phyloP scores from a whole-genome alignment of 2,113 vertebrate genomes.

The Pachypanchax playfairii region DNA sequence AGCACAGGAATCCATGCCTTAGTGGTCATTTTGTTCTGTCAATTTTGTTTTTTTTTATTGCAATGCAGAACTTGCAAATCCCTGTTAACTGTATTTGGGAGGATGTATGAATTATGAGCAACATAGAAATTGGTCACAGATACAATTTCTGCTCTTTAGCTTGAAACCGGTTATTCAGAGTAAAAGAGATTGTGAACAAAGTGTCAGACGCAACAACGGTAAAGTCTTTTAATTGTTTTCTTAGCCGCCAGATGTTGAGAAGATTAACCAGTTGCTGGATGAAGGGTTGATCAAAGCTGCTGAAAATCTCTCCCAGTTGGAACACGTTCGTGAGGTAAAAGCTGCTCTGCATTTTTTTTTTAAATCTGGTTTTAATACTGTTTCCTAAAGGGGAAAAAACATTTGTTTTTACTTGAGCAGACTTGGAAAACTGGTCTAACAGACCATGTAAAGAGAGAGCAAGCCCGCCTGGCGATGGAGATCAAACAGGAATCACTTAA shows the following conservation, averaged over 20 bases:
- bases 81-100: too few relatives aligned
- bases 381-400: too few relatives aligned
- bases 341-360: too few relatives aligned
- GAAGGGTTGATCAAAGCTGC: constrained; percentile 60
- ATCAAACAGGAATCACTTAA: constrained; percentile 52
- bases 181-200: not conserved
- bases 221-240: constrained; percentile 7
- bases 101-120: too few relatives aligned
- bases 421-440: constrained; percentile 47
- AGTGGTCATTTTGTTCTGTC: too few relatives aligned
- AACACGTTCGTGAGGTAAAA: constrained; percentile 65
- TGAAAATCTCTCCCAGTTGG: constrained; percentile 59
- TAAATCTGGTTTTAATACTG: too few relatives aligned
- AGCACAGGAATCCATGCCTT: too few relatives aligned
- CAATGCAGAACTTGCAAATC: too few relatives aligned
- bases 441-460: constrained; percentile 55
- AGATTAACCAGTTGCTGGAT: constrained; percentile 51
- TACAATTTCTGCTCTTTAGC: not conserved
- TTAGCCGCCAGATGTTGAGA: constrained; percentile 31
- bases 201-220: not conserved
- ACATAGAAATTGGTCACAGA: too few relatives aligned
- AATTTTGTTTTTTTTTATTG: too few relatives aligned
- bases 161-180: not conserved
- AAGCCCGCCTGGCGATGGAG: constrained; percentile 59
- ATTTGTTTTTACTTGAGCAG: constrained; percentile 34